These are phyloP conservation scores for Aulostomus chinensis DNA, from an alignment of 2,797 vertebrate species.

Conservation along the genomic window DNA sequence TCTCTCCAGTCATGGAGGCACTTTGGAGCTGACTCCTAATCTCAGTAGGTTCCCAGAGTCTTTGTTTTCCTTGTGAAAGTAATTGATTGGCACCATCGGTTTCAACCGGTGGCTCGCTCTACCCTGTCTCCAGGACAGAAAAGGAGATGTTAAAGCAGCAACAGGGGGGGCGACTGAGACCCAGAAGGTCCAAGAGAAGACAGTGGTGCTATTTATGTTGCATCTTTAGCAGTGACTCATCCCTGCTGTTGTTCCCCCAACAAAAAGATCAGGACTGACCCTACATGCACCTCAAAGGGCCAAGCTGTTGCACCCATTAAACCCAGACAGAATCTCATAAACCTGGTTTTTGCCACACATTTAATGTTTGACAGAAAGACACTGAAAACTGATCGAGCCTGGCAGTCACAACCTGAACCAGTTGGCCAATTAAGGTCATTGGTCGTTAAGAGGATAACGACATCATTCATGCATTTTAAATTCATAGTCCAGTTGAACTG, in stretches of 20 bases:
- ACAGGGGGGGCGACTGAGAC: constrained; percentile 11
- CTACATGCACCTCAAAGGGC: too few relatives aligned
- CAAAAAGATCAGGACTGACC: not conserved
- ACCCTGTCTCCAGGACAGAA: not conserved
- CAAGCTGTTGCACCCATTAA: too few relatives aligned
- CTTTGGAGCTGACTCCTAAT: too few relatives aligned
- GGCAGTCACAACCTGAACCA: not conserved
- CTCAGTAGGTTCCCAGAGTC: too few relatives aligned
- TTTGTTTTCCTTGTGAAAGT: too few relatives aligned
- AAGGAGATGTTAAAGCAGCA: too few relatives aligned
- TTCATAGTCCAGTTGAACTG: not conserved
- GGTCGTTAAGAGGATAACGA: not conserved
- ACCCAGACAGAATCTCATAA: not conserved
- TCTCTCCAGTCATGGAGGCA: too few relatives aligned
- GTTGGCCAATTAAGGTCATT: not conserved
- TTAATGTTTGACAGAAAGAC: constrained; percentile 1
- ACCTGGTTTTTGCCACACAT: not conserved
- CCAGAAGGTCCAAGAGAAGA: not conserved
- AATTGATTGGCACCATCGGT: too few relatives aligned
- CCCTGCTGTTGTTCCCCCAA: constrained; percentile 1
- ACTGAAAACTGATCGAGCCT: not conserved
- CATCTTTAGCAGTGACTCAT: constrained; percentile 41
- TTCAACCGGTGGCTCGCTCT: too few relatives aligned
- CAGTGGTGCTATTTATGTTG: constrained; percentile 21
- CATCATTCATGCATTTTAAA: not conserved